A percentile compares a stretch with the other conserved stretches of the same genome.
Conservation (phyloP, 2,888 invertebrate genomes). For the Parochlus steinenii region DNA sequence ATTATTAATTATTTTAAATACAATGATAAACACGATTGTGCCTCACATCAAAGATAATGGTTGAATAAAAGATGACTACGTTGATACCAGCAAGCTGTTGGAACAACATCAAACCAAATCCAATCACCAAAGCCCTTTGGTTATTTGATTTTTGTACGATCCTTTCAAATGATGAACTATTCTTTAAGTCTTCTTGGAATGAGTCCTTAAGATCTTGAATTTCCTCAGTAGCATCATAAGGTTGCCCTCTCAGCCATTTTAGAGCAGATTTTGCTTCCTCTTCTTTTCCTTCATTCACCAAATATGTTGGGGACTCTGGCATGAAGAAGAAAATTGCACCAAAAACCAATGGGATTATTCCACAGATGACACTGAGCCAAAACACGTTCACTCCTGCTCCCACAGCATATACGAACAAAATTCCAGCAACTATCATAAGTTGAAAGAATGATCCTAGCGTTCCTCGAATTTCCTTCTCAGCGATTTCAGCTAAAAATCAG, state of each 20-base stretch:
- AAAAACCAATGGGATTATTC: constrained; percentile 42
- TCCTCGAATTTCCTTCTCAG: constrained; percentile 68
- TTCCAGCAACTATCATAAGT: constrained; percentile 68
- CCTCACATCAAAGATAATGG: constrained; percentile 9
- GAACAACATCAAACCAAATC: constrained; percentile 59
- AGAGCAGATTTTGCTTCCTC: constrained; percentile 53
- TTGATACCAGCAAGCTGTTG: constrained; percentile 29
- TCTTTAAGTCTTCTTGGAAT: constrained; percentile 33
- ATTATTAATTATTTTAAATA: neutral
- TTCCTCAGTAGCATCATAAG: constrained; percentile 50
- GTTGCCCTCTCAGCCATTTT: constrained; percentile 52
- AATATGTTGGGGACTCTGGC: constrained; percentile 72
- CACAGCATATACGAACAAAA: constrained; percentile 56
- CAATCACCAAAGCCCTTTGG: constrained; percentile 45
- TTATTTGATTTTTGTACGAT: constrained; percentile 37
- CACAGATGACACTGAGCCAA: constrained; percentile 24
- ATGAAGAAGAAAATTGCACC: constrained; percentile 57
- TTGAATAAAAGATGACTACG: constrained; percentile 4
- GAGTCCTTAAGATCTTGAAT: constrained; percentile 40
- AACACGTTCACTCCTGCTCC: constrained; percentile 29
- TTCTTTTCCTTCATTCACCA: constrained; percentile 43
- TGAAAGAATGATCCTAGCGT: constrained; percentile 77
- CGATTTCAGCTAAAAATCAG: constrained; percentile 69
- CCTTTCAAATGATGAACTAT: constrained; percentile 39
- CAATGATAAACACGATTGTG: neutral